Conservation (phyloP, 2,888 invertebrate genomes). For the Eulithis testata region DNA sequence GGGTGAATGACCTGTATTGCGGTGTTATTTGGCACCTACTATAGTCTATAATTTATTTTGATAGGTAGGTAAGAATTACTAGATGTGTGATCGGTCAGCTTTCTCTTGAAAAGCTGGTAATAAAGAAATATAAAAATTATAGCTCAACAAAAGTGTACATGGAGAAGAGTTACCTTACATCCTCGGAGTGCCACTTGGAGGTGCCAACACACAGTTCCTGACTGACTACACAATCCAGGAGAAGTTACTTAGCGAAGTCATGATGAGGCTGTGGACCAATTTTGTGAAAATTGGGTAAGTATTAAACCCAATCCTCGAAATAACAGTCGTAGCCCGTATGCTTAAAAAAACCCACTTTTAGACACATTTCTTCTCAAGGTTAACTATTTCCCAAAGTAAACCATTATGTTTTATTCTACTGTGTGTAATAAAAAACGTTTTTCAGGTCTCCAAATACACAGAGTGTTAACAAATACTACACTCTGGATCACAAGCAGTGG, state of each 20-base stretch:
- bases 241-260: conserved; percentile 91
- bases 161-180: conserved; percentile 95
- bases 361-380: too few species aligned
- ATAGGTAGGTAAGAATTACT: too few species aligned
- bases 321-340: too few species aligned
- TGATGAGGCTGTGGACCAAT: conserved; percentile 96
- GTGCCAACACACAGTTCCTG: conserved; percentile 87
- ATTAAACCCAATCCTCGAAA: neutral
- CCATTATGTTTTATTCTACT: too few species aligned
- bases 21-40: too few species aligned
- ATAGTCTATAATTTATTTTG: too few species aligned
- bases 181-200: conserved; percentile 92
- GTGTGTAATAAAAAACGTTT: conserved; percentile 25
- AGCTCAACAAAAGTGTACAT: conserved; percentile 90
- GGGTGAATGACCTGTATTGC: too few species aligned
- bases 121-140: conserved; percentile 41
- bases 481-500: conserved; percentile 87
- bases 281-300: conserved; percentile 95
- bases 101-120: too few species aligned
- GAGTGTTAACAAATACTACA: conserved; percentile 86
- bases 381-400: too few species aligned
- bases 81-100: too few species aligned
- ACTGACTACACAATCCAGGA: conserved; percentile 91
- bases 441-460: conserved; percentile 91
- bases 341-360: too few species aligned